phyloP scores from a whole-genome alignment of 2,797 vertebrate genomes.

The Zalophus californianus region DNA sequence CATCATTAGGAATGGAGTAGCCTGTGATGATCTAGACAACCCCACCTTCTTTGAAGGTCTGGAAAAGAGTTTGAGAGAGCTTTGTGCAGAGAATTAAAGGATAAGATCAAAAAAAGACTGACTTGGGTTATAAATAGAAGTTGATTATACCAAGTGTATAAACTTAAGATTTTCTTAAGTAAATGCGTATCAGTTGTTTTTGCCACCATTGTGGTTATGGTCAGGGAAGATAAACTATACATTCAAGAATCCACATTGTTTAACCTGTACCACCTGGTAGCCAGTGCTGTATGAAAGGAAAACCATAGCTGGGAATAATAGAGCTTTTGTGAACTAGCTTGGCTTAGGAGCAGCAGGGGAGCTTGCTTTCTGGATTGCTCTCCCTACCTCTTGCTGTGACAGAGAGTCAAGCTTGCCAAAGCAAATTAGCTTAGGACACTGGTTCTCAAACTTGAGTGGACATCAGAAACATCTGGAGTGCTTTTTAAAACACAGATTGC shows the following conservation, averaged over 20 bases:
- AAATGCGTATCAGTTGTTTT: not conserved
- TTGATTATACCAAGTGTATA: not conserved
- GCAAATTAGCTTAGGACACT: not conserved
- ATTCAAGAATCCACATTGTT: not conserved
- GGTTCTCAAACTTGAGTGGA: not conserved
- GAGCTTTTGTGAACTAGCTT: not conserved
- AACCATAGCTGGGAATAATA: not conserved
- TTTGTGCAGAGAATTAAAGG: not conserved
- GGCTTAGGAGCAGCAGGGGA: not conserved
- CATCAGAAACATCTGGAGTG: not conserved
- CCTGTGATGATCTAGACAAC: not conserved
- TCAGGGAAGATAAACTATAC: not conserved
- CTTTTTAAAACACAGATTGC: not conserved
- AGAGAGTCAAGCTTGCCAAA: not conserved
- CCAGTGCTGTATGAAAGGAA: not conserved
- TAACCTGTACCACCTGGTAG: not conserved
- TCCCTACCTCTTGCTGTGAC: not conserved
- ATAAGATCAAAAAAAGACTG: not conserved
- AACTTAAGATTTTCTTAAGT: constrained; percentile 43
- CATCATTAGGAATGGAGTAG: not conserved
- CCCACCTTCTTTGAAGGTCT: not conserved
- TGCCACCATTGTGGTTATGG: not conserved
- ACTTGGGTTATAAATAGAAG: not conserved
- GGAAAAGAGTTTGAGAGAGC: not conserved
- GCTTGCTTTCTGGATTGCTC: not conserved